These are phyloP conservation scores for Nebria ingens DNA, from an alignment of 1,140 invertebrate genomes.

Conservation along the genomic window DNA sequence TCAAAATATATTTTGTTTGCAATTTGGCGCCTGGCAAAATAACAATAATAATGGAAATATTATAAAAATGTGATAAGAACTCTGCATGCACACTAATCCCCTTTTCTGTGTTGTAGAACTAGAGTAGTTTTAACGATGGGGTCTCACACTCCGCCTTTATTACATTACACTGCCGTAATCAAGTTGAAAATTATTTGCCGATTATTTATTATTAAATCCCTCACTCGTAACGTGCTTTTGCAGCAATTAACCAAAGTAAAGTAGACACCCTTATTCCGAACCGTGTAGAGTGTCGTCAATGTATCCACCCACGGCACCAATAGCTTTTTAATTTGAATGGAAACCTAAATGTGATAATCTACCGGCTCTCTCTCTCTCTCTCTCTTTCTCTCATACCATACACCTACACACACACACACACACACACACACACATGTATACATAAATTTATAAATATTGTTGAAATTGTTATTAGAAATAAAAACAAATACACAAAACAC, in stretches of 20 bases:
- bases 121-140: slow-evolving; percentile 1
- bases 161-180: slow-evolving; percentile 6
- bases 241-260: slow-evolving; percentile 29
- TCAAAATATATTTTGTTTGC: too few relatives aligned
- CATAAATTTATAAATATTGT: too few relatives aligned
- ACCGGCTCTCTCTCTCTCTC: not conserved
- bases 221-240: slow-evolving; percentile 31
- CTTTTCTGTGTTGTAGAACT: slow-evolving; percentile 1
- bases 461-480: too few relatives aligned
- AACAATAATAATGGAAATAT: too few relatives aligned
- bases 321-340: slow-evolving; percentile 12
- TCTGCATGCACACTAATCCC: not conserved
- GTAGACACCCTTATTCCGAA: slow-evolving; percentile 26
- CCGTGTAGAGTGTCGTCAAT: slow-evolving; percentile 31
- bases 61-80: too few relatives aligned
- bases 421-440: not conserved
- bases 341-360: not conserved
- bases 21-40: too few relatives aligned
- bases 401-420: not conserved
- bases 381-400: not conserved
- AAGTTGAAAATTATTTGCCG: slow-evolving; percentile 8
- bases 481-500: not conserved
- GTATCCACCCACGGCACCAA: slow-evolving; percentile 29
- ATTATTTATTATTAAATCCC: slow-evolving; percentile 20
- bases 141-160: not conserved